phyloP scores from a whole-genome alignment of 2,888 invertebrate genomes.

The Aspidiotus rigidus region DNA sequence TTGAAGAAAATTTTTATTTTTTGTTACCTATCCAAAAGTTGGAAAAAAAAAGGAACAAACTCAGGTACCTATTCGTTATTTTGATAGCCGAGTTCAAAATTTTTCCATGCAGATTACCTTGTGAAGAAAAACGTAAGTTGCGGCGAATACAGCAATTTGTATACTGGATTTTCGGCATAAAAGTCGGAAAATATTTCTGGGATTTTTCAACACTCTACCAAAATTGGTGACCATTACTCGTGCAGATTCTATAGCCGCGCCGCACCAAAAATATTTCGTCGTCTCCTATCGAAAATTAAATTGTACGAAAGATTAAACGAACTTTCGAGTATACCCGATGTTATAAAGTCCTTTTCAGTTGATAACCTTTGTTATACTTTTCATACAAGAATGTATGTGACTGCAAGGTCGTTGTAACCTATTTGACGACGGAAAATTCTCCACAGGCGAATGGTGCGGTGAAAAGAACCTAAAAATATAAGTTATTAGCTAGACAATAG shows the following conservation, averaged over 20 bases:
- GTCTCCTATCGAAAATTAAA: not conserved
- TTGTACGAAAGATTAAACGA: not conserved
- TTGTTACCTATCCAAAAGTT: not conserved
- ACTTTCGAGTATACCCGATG: not conserved
- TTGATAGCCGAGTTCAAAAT: too few species aligned
- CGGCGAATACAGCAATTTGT: not conserved
- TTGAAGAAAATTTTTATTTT: not conserved
- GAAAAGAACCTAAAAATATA: not conserved
- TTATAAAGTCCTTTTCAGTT: not conserved
- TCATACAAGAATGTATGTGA: slow-evolving; percentile 16
- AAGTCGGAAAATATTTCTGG: not conserved
- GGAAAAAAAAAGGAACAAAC: too few species aligned
- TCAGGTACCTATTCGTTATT: too few species aligned
- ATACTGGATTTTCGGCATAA: not conserved
- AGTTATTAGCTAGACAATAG: too few species aligned
- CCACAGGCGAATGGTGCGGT: not conserved
- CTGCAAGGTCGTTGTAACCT: slow-evolving; percentile 7
- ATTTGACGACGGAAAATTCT: not conserved
- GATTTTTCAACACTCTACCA: not conserved
- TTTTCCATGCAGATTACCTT: not conserved
- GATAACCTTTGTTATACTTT: slow-evolving; percentile 24
- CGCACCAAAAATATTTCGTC: slow-evolving; percentile 2
- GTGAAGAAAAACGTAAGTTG: not conserved
- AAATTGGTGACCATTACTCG: not conserved
- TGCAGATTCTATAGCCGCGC: not conserved